Base-by-base conservation (phyloP, 2,888 invertebrate genomes). In the Lycia hirtaria region DNA sequence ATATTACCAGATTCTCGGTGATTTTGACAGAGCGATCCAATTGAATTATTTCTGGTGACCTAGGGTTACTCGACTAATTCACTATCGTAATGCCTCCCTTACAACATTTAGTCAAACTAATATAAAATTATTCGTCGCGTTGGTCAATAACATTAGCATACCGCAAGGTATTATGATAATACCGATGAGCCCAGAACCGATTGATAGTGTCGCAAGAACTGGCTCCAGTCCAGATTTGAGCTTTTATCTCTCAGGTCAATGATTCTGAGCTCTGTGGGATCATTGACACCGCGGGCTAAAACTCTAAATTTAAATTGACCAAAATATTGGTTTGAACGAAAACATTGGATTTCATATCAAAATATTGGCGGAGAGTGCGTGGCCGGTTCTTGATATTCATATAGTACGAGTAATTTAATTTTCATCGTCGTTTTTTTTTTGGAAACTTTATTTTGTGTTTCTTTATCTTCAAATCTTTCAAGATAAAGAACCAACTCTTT, bases 241-340 rank as follows among this genome's bases (percentile, higher is more conserved):
- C 69, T 79, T 83, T 85, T 44, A 87, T 84, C 83, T 76, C 66
- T 62, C 80, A 71, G 85, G 81, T 85, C 86, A 83, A 78, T 72
- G 80, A 65, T 78, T 72, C 69, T 62, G 57, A 38, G 45, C 38
- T 56, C 57, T 71, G 67, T 58, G 72, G 68, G 81, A 72, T 83
- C 77, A 82, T 77, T 61, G 78, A 71, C 81, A 76, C 64, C 60
- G 56, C 59, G 60, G 45, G 69, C 74, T 77, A 79, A 77, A 78
- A 77, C 69, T 76, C 74, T 77, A 79, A 77, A 78, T 77, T 70
- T 76, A 75, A 70, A 62, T 67, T 74, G 75, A 66, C 75, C 76
- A 73, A 79, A 76, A 76, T 65, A 65, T 55, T 45, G 52, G 48
- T 35, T 48, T 53, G 41, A 48, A 48, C 52, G 38, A 44, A 62